Percentiles rank a stretch among this genome's conserved stretches.
Conservation (phyloP, 2,888 invertebrate species). For the Adineta ricciae region DNA sequence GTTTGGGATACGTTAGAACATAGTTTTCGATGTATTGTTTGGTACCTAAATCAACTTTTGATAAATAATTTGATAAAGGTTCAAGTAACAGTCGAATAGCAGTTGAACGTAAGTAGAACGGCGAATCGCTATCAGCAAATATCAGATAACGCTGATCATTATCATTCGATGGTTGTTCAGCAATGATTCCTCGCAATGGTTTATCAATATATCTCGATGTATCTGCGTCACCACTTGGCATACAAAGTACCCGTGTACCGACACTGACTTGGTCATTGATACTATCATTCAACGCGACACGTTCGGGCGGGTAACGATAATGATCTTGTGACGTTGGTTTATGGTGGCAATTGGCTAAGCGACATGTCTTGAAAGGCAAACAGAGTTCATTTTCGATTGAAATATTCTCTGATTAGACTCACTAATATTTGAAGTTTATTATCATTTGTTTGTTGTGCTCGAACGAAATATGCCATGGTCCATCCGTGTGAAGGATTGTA, state of each 20-base stretch:
- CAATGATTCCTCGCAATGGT: conserved; percentile 1
- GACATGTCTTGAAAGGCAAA: background rate
- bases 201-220: conserved; percentile 1
- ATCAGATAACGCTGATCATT: conserved; percentile 6
- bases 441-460: background rate
- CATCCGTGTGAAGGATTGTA: background rate
- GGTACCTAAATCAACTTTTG: background rate
- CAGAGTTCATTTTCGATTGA: background rate
- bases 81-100: conserved; percentile 4
- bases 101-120: background rate
- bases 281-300: background rate
- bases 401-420: background rate
- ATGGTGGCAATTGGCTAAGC: background rate
- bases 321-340: conserved; percentile 3
- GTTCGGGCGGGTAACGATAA: background rate
- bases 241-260: conserved; percentile 6
- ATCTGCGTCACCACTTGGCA: conserved; percentile 3
- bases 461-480: conserved; percentile 17
- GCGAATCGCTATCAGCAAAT: conserved; percentile 1
- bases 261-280: background rate
- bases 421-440: conserved; percentile 13
- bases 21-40: conserved; percentile 13
- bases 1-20: conserved; percentile 21
- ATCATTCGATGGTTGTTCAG: background rate
- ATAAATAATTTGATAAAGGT: conserved; percentile 18